These are phyloP conservation scores for Drosophila kanekoi DNA, from an alignment of 2,888 invertebrate species.

Conservation along the genomic window DNA sequence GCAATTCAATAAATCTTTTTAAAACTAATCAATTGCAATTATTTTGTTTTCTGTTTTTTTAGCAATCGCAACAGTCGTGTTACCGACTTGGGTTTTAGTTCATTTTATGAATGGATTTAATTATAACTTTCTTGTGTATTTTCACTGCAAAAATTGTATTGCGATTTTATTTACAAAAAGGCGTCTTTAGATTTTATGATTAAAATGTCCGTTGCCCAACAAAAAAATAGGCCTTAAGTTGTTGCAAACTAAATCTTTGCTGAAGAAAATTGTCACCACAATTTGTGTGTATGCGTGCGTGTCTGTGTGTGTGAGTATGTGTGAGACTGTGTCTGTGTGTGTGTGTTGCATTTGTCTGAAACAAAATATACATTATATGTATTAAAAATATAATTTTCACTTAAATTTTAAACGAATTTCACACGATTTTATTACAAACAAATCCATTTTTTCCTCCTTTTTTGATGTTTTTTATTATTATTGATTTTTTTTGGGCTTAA, in stretches of 20 bases:
- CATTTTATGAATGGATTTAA: conserved; percentile 67
- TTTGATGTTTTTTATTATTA: neutral
- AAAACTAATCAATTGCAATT: conserved; percentile 78
- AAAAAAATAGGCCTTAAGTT: conserved; percentile 36
- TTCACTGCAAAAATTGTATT: conserved; percentile 36
- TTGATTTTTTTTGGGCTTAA: conserved; percentile 43
- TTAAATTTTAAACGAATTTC: conserved; percentile 52
- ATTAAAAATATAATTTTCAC: conserved; percentile 55
- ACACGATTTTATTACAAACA: conserved; percentile 54
- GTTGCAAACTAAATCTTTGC: conserved; percentile 21
- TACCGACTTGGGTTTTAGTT: conserved; percentile 61
- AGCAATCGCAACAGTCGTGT: conserved; percentile 49
- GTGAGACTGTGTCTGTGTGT: conserved; percentile 12
- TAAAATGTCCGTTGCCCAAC: conserved; percentile 31
- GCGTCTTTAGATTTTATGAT: conserved; percentile 37
- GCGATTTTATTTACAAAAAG: conserved; percentile 78
- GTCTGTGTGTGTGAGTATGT: conserved; percentile 5
- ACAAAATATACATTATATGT: conserved; percentile 43
- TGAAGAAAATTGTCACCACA: conserved; percentile 21
- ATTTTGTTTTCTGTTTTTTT: conserved; percentile 25
- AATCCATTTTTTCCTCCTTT: conserved; percentile 24
- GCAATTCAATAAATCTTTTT: conserved; percentile 77
- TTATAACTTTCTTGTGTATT: conserved; percentile 28
- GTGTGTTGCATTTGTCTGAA: conserved; percentile 51
- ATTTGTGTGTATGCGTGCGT: conserved; percentile 14